A percentile compares a stretch with the other conserved stretches of the same genome.
These are phyloP conservation scores for Notolabrus celidotus DNA, from an alignment of 2,797 vertebrate species.

Conservation along the genomic window DNA sequence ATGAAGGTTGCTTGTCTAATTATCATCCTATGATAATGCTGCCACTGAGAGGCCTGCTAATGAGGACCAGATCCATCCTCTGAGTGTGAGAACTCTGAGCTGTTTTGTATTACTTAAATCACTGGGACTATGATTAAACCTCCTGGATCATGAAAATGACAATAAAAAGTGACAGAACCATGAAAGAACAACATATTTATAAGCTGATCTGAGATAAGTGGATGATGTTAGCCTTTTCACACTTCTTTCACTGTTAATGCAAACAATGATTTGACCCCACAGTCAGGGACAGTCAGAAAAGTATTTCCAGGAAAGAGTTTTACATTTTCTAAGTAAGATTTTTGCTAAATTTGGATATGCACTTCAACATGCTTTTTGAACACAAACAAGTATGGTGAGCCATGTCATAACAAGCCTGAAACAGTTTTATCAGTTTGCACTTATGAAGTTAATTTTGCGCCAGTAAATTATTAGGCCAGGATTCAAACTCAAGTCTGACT, in stretches of 20 bases:
- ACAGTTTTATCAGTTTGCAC: no score
- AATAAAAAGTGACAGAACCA: slow-evolving; percentile 18
- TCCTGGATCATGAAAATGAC: slow-evolving; percentile 26
- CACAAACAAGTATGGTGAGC: no score
- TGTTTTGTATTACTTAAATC: slow-evolving; percentile 45
- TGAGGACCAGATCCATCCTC: slow-evolving; percentile 51
- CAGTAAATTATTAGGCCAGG: no score
- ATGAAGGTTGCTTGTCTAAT: slow-evolving; percentile 64
- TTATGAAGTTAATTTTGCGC: no score
- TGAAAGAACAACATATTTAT: slow-evolving; percentile 13
- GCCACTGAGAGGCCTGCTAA: slow-evolving; percentile 59
- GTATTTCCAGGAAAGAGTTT: neutral
- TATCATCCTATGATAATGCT: slow-evolving; percentile 60
- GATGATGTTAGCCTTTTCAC: slow-evolving; percentile 16
- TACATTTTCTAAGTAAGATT: no score
- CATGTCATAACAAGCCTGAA: no score
- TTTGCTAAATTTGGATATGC: no score
- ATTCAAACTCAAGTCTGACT: no score
- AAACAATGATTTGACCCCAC: no score
- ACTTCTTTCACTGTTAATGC: slow-evolving; percentile 20
- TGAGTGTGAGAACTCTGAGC: slow-evolving; percentile 17
- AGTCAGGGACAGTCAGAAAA: slow-evolving; percentile 1
- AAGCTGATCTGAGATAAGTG: neutral
- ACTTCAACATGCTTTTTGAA: no score
- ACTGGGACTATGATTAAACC: slow-evolving; percentile 28